A percentile compares a stretch with the other conserved stretches of the same genome.
These are phyloP conservation scores for Spheniscus mendiculus DNA, from an alignment of 2,113 vertebrate species.

Conservation along the genomic window DNA sequence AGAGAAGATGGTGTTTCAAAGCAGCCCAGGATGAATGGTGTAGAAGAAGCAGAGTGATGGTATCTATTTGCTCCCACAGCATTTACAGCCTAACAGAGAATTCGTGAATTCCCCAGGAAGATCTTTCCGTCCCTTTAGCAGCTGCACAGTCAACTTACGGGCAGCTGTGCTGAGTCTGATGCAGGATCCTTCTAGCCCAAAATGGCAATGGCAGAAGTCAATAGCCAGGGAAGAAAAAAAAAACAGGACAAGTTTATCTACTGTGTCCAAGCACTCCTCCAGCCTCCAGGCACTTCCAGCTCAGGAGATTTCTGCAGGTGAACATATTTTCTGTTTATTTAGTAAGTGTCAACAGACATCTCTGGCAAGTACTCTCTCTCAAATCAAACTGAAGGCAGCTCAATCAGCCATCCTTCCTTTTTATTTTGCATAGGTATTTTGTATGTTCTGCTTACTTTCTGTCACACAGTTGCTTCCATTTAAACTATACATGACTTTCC, in stretches of 20 bases:
- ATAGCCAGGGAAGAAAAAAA: background rate
- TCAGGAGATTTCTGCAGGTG: background rate
- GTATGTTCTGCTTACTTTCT: background rate
- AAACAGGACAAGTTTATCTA: background rate
- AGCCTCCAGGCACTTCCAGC: background rate
- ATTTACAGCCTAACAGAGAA: background rate
- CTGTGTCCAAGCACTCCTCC: background rate
- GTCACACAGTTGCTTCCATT: background rate
- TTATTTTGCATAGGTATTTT: background rate
- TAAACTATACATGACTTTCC: background rate
- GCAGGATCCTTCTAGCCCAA: background rate
- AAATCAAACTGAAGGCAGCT: background rate
- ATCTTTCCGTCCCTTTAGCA: background rate
- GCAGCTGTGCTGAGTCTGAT: background rate
- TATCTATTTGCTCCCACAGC: background rate
- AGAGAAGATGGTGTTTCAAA: background rate
- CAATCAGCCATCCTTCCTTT: background rate
- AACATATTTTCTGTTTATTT: background rate
- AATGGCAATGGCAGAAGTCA: background rate
- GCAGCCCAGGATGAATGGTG: background rate
- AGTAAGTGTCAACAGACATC: background rate
- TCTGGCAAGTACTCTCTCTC: background rate
- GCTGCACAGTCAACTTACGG: background rate
- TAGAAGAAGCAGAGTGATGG: background rate
- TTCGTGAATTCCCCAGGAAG: background rate